Percentiles rank a stretch among this genome's conserved stretches.
These are phyloP conservation scores for Torymus auratus DNA, from an alignment of 2,888 invertebrate genomes.

Conservation along the genomic window DNA sequence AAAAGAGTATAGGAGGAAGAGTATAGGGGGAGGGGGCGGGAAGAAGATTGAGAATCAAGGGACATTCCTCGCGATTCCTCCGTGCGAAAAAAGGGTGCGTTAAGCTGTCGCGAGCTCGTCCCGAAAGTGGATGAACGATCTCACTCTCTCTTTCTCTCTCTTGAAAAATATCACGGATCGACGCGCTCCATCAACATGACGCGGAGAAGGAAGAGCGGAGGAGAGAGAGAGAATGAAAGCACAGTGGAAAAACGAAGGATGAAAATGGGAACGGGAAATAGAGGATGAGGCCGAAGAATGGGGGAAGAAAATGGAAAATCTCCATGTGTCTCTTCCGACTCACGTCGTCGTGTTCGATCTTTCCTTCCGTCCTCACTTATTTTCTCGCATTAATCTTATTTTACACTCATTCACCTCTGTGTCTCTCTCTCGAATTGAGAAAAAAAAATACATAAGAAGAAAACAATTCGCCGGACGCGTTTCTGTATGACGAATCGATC, in stretches of 20 bases:
- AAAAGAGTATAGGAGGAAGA: constrained; percentile 44
- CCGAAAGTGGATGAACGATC: constrained; percentile 55
- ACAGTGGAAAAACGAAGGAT: constrained; percentile 24
- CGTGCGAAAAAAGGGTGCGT: constrained; percentile 50
- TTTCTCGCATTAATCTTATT: constrained; percentile 28
- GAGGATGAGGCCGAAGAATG: background rate
- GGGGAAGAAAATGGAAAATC: constrained; percentile 34
- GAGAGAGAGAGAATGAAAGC: constrained; percentile 58
- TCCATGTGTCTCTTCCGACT: constrained; percentile 46
- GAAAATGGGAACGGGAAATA: background rate
- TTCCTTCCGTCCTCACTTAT: constrained; percentile 16
- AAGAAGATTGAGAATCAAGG: constrained; percentile 49
- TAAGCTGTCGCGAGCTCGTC: constrained; percentile 53
- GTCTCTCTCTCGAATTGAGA: constrained; percentile 10
- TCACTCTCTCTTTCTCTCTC: constrained; percentile 30
- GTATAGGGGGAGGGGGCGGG: constrained; percentile 21
- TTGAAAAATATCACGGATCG: constrained; percentile 62
- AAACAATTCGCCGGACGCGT: constrained; percentile 45
- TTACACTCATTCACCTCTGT: constrained; percentile 41
- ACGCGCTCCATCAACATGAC: constrained; percentile 57
- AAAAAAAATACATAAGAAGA: constrained; percentile 30
- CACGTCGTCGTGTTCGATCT: constrained; percentile 35
- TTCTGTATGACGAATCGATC: constrained; percentile 46
- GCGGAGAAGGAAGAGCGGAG: constrained; percentile 58
- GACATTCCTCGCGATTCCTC: constrained; percentile 52